Evolutionary conservation across 2,888 invertebrate species (phyloP).

Genomic region (Oxycera nigricornis): DNA sequence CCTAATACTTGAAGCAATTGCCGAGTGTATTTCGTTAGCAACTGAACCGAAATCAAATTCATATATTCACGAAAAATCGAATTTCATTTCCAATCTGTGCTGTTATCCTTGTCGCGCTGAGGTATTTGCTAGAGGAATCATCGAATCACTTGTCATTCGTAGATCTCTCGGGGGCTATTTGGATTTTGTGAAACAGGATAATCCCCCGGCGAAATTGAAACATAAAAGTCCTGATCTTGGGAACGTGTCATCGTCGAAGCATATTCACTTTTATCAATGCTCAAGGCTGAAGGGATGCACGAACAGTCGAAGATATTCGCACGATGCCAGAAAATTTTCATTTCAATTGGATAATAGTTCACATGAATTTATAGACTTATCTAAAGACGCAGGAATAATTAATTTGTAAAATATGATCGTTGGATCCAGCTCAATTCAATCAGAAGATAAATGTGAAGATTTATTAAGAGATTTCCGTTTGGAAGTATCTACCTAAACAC

Average conservation of each 20-base stretch:
- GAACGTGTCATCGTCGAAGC: constrained; percentile 35
- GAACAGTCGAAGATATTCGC: too few species aligned
- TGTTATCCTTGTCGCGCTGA: constrained; percentile 16
- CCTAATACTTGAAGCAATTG: not conserved
- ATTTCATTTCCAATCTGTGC: constrained; percentile 37
- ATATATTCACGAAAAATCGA: constrained; percentile 33
- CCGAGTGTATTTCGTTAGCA: constrained; percentile 20
- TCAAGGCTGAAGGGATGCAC: not conserved
- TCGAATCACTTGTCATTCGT: constrained; percentile 38
- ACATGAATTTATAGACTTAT: too few species aligned
- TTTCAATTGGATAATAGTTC: too few species aligned
- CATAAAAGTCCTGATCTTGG: constrained; percentile 37
- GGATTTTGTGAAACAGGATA: constrained; percentile 37
- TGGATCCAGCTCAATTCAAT: too few species aligned
- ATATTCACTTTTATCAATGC: constrained; percentile 29
- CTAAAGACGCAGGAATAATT: too few species aligned
- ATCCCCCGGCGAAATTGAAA: constrained; percentile 40
- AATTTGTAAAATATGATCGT: too few species aligned
- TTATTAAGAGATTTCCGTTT: too few species aligned
- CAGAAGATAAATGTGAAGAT: too few species aligned
- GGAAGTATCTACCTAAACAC: too few species aligned
- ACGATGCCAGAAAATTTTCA: too few species aligned
- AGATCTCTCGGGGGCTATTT: constrained; percentile 30
- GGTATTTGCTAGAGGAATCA: constrained; percentile 28
- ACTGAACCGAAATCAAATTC: constrained; percentile 24